These are phyloP conservation scores for Spilosoma lubricipeda DNA, from an alignment of 2,888 invertebrate genomes.

Conservation along the genomic window DNA sequence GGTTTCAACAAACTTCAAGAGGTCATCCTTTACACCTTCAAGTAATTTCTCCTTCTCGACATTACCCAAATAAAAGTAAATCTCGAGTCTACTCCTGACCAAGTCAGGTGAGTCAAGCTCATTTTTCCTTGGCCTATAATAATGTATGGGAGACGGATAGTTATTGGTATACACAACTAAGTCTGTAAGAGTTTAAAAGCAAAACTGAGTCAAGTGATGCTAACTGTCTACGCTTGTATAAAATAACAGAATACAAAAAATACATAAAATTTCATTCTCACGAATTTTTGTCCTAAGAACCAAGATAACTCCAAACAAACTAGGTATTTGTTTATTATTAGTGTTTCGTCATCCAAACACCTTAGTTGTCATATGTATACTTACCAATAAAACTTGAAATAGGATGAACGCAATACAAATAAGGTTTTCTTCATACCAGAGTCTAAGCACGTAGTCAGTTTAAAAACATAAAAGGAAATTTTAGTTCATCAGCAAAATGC, in stretches of 20 bases:
- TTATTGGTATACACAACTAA: background rate
- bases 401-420: too few species aligned
- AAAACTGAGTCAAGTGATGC: background rate
- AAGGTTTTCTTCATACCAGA: background rate
- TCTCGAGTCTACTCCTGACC: slow-evolving; percentile 10
- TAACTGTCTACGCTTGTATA: background rate
- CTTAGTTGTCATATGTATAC: background rate
- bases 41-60: slow-evolving; percentile 5
- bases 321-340: too few species aligned
- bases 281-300: too few species aligned
- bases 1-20: slow-evolving; percentile 12
- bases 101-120: slow-evolving; percentile 18
- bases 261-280: too few species aligned
- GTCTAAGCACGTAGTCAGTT: background rate
- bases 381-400: background rate
- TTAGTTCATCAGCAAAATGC: background rate
- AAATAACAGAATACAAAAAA: background rate
- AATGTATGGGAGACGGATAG: background rate
- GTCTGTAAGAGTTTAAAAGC: background rate
- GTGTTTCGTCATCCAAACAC: background rate
- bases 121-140: background rate
- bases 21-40: slow-evolving; percentile 4
- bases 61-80: slow-evolving; percentile 5
- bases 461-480: background rate
- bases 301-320: too few species aligned